These are phyloP conservation scores for Melanargia galathea DNA, from an alignment of 2,888 invertebrate species.

Conservation along the genomic window DNA sequence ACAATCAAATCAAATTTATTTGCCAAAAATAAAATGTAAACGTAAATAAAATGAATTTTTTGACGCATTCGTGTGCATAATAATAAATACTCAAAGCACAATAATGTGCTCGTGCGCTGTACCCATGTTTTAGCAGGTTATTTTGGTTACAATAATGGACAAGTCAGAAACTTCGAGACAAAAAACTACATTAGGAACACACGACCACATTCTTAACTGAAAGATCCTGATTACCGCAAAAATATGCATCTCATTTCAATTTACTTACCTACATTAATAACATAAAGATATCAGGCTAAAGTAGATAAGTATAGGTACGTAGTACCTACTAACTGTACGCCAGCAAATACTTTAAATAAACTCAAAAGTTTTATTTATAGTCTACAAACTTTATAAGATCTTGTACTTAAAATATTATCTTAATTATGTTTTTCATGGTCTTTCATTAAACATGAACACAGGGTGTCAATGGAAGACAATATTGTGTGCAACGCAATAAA, in stretches of 20 bases:
- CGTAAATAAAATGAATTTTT: too few species aligned
- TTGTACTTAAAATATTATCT: too few species aligned
- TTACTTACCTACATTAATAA: not conserved
- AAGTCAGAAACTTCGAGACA: not conserved
- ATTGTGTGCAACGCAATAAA: conserved; percentile 67
- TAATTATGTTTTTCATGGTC: too few species aligned
- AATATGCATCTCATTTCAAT: not conserved
- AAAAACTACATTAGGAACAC: conserved; percentile 6
- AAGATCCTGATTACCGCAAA: not conserved
- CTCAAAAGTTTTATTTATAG: too few species aligned
- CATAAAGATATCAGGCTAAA: too few species aligned
- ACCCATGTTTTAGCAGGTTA: not conserved
- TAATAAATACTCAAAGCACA: not conserved
- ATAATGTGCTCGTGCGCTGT: not conserved
- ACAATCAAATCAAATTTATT: too few species aligned
- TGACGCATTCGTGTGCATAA: not conserved
- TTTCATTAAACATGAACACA: not conserved
- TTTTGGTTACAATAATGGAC: not conserved
- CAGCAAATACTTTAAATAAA: too few species aligned
- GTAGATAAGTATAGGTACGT: too few species aligned
- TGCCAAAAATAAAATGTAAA: too few species aligned
- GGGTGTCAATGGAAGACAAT: conserved; percentile 25
- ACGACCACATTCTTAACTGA: not conserved
- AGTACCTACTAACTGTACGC: too few species aligned
- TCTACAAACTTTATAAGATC: too few species aligned